Evolutionary conservation across 2,113 vertebrate species (phyloP).

Genomic region (Strix aluco): DNA sequence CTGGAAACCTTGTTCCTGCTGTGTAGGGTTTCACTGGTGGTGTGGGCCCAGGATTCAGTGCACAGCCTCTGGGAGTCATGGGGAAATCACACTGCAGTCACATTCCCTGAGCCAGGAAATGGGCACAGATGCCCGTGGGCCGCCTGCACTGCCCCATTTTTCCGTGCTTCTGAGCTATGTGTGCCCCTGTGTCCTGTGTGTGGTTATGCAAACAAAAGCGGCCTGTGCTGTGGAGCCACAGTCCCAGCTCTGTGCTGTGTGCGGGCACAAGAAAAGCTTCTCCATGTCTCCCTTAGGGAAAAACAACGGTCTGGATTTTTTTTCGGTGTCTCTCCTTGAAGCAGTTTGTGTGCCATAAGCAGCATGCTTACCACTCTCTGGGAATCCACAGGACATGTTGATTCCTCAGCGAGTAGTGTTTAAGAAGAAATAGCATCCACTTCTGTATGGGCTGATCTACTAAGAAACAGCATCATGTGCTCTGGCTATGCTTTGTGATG

Average conservation of each 20-base stretch:
- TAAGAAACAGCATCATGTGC: not conserved
- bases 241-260: not conserved
- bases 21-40: not conserved
- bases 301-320: not conserved
- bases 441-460: not conserved
- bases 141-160: not conserved
- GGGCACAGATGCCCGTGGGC: not conserved
- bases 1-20: not conserved
- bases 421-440: not conserved
- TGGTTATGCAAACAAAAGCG: not conserved
- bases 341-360: not conserved
- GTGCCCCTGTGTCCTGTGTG: fast-evolving
- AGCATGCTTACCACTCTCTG: not conserved
- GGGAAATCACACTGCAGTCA: not conserved
- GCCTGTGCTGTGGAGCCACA: not conserved
- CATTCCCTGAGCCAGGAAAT: not conserved
- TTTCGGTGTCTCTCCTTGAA: not conserved
- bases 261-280: not conserved
- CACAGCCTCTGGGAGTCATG: not conserved
- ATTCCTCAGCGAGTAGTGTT: not conserved
- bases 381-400: not conserved
- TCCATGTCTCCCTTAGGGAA: not conserved
- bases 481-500: not conserved
- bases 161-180: not conserved
- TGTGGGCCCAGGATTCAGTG: not conserved